Conservation (phyloP, 2,888 invertebrate genomes). For the Epinotia ramella region DNA sequence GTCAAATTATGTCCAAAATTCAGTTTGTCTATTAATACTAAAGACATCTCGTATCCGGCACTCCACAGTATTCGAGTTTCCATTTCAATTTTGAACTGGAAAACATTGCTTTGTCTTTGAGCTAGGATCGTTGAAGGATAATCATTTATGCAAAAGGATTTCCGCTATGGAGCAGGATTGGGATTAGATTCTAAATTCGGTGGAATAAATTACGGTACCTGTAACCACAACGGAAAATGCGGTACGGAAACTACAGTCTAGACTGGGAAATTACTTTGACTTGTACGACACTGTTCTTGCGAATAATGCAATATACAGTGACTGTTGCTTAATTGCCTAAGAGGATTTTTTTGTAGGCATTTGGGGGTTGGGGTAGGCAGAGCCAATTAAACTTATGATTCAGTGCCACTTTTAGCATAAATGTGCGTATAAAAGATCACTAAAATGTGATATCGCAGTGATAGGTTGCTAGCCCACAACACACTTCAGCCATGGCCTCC, state of each 20-base stretch:
- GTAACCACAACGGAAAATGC: constrained; percentile 23
- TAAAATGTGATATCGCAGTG: no score
- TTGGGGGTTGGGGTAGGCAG: no score
- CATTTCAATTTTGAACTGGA: constrained; percentile 24
- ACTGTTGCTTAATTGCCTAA: neutral
- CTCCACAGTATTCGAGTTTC: constrained; percentile 18
- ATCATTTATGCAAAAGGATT: constrained; percentile 44
- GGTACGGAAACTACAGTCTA: constrained; percentile 9
- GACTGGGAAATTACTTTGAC: constrained; percentile 15
- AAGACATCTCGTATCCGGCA: neutral
- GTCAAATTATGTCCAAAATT: neutral
- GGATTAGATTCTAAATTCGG: constrained; percentile 31
- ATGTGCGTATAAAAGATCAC: no score
- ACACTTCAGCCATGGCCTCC: no score
- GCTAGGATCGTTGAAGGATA: constrained; percentile 16
- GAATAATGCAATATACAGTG: neutral
- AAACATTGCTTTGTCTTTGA: constrained; percentile 26
- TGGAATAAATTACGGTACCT: constrained; percentile 32
- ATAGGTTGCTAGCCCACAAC: no score
- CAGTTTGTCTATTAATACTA: neutral
- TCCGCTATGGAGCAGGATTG: constrained; percentile 31
- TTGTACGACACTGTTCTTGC: neutral
- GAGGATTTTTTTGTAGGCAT: no score
- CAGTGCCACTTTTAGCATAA: no score
- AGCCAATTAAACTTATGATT: no score